Conservation (phyloP, 1,140 invertebrate genomes). For the Scaptomyza montana region DNA sequence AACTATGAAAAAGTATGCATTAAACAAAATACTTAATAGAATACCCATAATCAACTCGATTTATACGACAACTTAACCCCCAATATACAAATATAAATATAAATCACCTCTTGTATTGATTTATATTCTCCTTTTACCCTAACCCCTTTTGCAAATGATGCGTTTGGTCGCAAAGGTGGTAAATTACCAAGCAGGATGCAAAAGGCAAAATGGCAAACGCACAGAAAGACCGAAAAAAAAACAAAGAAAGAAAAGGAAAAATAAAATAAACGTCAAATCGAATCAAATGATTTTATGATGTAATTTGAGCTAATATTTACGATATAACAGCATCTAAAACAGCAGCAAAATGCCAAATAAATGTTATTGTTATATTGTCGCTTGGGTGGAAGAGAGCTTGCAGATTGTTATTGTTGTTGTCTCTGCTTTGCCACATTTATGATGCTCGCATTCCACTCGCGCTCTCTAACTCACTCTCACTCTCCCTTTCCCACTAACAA, state of each 20-base stretch:
- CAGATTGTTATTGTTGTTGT: constrained; percentile 18
- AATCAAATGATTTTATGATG: constrained; percentile 84
- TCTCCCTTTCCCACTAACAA: neutral
- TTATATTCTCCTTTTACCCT: neutral
- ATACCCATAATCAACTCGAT: too few relatives aligned
- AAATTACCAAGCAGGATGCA: constrained; percentile 26
- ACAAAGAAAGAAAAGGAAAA: constrained; percentile 36
- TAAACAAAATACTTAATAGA: too few relatives aligned
- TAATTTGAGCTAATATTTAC: constrained; percentile 84
- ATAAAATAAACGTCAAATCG: constrained; percentile 83
- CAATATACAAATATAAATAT: neutral
- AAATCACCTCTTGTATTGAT: constrained; percentile 7
- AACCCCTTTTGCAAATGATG: constrained; percentile 18
- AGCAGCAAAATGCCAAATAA: constrained; percentile 83
- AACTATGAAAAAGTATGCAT: too few relatives aligned
- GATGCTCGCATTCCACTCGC: constrained; percentile 48
- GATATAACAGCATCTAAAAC: constrained; percentile 83
- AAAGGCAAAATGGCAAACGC: constrained; percentile 16
- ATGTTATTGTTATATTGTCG: constrained; percentile 83
- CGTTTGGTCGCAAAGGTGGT: constrained; percentile 36
- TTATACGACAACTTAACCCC: constrained; percentile 1
- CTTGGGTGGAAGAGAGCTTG: constrained; percentile 69
- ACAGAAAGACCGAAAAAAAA: neutral
- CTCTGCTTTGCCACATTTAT: constrained; percentile 58
- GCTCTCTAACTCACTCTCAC: neutral